A percentile compares a stretch with the other conserved stretches of the same genome.
phyloP scores from a whole-genome alignment of 2,888 invertebrate species.

The Barypeithes pellucidus region DNA sequence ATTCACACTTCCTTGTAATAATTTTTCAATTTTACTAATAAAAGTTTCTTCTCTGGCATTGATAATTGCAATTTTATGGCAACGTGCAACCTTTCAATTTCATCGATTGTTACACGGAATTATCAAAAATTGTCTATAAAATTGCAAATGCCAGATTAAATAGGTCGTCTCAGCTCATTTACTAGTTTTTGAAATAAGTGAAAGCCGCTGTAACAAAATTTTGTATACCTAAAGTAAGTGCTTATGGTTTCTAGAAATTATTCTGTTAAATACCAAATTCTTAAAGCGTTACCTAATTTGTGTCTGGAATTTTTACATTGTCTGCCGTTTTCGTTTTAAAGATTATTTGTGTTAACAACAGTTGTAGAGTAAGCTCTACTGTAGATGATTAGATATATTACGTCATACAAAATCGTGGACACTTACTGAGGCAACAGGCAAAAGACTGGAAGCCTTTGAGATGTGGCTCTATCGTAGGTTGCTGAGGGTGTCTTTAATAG shows the following conservation, averaged over 20 bases:
- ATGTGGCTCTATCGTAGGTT: too few relatives aligned
- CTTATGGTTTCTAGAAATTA: background rate
- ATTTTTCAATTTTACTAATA: background rate
- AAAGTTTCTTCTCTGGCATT: background rate
- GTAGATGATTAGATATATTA: too few relatives aligned
- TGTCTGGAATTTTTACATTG: too few relatives aligned
- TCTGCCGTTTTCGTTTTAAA: too few relatives aligned
- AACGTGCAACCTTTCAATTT: conserved; percentile 4
- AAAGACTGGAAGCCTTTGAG: too few relatives aligned
- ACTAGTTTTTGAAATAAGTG: conserved; percentile 39
- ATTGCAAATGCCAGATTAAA: conserved; percentile 4
- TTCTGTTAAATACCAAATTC: background rate
- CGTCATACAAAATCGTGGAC: too few relatives aligned
- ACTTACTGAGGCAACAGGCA: too few relatives aligned
- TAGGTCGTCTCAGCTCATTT: conserved; percentile 12
- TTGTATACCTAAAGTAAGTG: conserved; percentile 1
- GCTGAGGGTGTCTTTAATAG: too few relatives aligned
- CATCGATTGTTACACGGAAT: background rate
- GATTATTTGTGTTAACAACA: too few relatives aligned
- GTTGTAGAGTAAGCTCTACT: too few relatives aligned
- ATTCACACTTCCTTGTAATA: too few relatives aligned
- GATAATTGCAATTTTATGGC: conserved; percentile 5
- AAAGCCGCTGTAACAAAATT: conserved; percentile 22
- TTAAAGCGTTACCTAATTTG: too few relatives aligned
- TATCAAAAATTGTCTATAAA: conserved; percentile 17